Conservation (phyloP, 2,113 vertebrate species). For the Carlito syrichta region DNA sequence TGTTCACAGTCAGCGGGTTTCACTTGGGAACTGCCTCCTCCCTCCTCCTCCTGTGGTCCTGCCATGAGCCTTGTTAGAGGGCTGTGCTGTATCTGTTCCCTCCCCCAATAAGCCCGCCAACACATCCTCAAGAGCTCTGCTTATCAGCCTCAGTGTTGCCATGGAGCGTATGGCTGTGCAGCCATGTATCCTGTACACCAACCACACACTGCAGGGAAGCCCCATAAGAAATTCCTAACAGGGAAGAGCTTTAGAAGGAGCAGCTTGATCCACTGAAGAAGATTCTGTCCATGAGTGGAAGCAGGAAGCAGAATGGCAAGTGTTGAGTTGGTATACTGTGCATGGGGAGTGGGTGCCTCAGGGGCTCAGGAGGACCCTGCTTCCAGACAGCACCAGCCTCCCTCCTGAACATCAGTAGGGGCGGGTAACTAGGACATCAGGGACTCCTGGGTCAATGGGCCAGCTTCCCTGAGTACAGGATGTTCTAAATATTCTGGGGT, state of each 20-base stretch:
- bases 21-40: not conserved
- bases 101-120: accelerated
- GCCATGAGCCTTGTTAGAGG: not conserved
- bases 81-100: not conserved
- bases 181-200: too few relatives aligned
- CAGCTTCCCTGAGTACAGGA: not conserved
- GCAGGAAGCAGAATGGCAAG: not conserved
- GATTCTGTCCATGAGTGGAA: not conserved
- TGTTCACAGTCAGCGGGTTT: not conserved
- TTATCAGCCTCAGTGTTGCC: not conserved
- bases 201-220: not conserved
- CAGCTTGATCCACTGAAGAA: not conserved
- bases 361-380: too few relatives aligned
- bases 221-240: not conserved
- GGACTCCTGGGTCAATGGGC: not conserved
- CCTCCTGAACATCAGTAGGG: too few relatives aligned
- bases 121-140: too few relatives aligned
- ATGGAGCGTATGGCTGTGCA: not conserved
- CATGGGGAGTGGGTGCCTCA: not conserved
- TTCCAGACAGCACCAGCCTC: too few relatives aligned
- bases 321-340: not conserved
- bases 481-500: not conserved
- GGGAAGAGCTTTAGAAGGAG: not conserved
- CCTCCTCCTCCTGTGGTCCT: too few relatives aligned
- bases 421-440: not conserved